phyloP scores from a whole-genome alignment of 2,888 invertebrate genomes.

The Kryphioiulus occultus region DNA sequence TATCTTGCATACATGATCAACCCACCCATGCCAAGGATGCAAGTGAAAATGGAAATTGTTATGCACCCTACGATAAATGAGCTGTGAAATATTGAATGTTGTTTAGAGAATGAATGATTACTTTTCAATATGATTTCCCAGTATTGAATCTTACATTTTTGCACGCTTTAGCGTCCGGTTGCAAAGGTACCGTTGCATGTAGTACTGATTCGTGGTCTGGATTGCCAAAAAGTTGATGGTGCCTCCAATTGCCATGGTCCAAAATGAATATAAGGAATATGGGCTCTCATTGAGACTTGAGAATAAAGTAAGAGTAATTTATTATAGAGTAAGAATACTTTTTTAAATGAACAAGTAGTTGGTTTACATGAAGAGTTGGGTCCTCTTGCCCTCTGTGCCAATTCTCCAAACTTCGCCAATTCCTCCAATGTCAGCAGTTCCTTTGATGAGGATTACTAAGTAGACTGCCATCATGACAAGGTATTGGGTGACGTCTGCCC shows the following conservation, averaged over 20 bases:
- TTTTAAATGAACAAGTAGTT: neutral
- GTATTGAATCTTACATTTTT: constrained; percentile 44
- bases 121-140: neutral
- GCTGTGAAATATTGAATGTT: neutral
- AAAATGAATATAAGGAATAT: constrained; percentile 43
- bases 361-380: constrained; percentile 3
- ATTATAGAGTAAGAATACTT: too few species aligned
- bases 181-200: constrained; percentile 47
- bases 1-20: constrained; percentile 48
- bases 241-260: constrained; percentile 44
- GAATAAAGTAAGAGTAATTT: neutral
- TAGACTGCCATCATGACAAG: constrained; percentile 24
- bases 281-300: neutral
- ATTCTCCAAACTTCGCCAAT: constrained; percentile 25
- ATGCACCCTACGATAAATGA: neutral
- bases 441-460: constrained; percentile 33
- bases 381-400: neutral
- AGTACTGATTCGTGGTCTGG: neutral
- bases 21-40: constrained; percentile 27
- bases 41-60: neutral
- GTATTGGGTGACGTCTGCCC: constrained; percentile 44
- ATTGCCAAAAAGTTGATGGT: neutral
- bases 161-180: constrained; percentile 46
- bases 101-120: neutral
- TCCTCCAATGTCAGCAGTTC: constrained; percentile 23